Evolutionary conservation across 2,888 invertebrate genomes (phyloP).

Genomic region (Balanococcus diminutus): DNA sequence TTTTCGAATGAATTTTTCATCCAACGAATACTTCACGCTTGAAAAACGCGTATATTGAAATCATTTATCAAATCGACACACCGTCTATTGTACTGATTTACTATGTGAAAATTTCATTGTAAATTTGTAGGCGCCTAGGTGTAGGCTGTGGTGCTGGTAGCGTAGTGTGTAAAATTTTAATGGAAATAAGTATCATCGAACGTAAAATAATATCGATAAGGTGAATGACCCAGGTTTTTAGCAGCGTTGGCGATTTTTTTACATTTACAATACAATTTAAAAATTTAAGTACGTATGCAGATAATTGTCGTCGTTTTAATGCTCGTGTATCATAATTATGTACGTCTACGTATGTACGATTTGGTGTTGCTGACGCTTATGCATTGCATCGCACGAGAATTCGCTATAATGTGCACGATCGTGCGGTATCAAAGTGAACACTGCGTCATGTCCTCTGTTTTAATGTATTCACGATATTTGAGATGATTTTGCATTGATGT

Average conservation of each 20-base stretch:
- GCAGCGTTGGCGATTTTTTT: background rate
- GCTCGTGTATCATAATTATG: too few species aligned
- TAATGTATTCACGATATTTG: background rate
- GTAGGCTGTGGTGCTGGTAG: background rate
- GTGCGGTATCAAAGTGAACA: background rate
- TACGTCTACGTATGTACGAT: background rate
- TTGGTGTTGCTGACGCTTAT: background rate
- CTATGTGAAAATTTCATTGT: background rate
- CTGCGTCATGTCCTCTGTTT: background rate
- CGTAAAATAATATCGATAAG: slow-evolving; percentile 5
- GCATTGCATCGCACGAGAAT: background rate
- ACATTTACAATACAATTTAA: too few species aligned
- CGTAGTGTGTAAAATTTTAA: background rate
- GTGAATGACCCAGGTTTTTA: background rate
- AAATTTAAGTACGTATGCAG: background rate
- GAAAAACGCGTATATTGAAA: background rate
- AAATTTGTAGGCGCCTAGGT: background rate
- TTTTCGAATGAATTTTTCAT: background rate
- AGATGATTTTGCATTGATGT: background rate
- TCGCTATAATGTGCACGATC: background rate
- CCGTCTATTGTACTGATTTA: background rate
- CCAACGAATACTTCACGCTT: background rate
- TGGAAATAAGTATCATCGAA: background rate
- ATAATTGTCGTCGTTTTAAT: background rate
- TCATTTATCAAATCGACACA: slow-evolving; percentile 2